phyloP scores from a whole-genome alignment of 2,113 vertebrate species.

The Mesembrinibis cayennensis region DNA sequence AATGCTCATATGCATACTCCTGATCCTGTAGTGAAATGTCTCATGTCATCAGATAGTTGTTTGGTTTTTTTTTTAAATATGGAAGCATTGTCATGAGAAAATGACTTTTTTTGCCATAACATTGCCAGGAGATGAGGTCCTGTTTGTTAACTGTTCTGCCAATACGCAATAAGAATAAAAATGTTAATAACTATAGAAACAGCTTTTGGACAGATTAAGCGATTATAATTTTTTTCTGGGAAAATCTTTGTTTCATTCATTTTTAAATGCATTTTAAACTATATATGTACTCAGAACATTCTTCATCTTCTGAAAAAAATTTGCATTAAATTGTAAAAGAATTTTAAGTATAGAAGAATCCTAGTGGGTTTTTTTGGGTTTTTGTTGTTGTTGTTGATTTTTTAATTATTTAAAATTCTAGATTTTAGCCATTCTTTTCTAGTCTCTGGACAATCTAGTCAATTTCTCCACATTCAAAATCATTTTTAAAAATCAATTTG shows the following conservation, averaged over 20 bases:
- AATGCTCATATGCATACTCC: background rate
- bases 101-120: background rate
- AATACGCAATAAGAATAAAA: background rate
- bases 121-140: background rate
- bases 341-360: background rate
- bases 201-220: background rate
- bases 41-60: background rate
- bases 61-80: background rate
- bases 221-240: background rate
- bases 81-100: background rate
- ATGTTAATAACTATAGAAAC: background rate
- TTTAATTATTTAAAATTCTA: background rate
- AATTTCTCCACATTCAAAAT: background rate
- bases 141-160: background rate
- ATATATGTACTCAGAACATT: background rate
- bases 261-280: background rate
- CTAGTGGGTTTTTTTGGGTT: background rate
- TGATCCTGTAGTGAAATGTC: background rate
- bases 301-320: background rate
- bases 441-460: background rate
- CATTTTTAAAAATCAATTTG: background rate
- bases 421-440: background rate
- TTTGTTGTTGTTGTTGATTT: background rate
- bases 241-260: background rate
- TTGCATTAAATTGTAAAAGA: background rate